phyloP scores from a whole-genome alignment of 2,888 invertebrate species.

The Pyrgus malvae region DNA sequence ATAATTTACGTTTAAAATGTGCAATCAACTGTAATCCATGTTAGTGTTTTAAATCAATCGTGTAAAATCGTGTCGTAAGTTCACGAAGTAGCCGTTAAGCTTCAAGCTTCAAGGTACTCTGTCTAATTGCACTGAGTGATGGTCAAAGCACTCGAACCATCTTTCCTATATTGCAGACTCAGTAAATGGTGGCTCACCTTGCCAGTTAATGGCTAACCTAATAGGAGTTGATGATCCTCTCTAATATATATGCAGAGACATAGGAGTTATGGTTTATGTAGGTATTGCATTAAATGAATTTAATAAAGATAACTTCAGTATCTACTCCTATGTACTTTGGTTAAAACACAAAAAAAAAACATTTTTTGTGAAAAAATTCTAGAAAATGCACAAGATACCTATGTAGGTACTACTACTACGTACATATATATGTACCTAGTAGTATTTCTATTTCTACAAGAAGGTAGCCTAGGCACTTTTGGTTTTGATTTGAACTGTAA shows the following conservation, averaged over 20 bases:
- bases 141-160: conserved; percentile 20
- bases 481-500: no score
- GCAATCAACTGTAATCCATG: neutral
- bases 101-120: conserved; percentile 1
- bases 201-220: conserved; percentile 48
- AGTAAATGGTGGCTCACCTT: conserved; percentile 51
- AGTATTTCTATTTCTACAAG: no score
- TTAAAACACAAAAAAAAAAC: no score
- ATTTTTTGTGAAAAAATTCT: no score
- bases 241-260: conserved; percentile 22
- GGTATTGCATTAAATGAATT: neutral
- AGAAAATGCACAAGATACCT: no score
- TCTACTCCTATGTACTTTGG: no score
- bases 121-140: conserved; percentile 24
- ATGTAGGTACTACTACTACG: no score
- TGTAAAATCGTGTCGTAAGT: conserved; percentile 16
- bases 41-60: neutral
- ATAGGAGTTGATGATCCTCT: conserved; percentile 44
- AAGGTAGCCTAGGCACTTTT: no score
- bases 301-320: no score
- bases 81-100: conserved; percentile 15
- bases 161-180: conserved; percentile 27
- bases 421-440: no score
- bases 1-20: no score
- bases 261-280: no score